These are phyloP conservation scores for Tauraco hartlaubi DNA, from an alignment of 2,797 vertebrate species.

Conservation along the genomic window DNA sequence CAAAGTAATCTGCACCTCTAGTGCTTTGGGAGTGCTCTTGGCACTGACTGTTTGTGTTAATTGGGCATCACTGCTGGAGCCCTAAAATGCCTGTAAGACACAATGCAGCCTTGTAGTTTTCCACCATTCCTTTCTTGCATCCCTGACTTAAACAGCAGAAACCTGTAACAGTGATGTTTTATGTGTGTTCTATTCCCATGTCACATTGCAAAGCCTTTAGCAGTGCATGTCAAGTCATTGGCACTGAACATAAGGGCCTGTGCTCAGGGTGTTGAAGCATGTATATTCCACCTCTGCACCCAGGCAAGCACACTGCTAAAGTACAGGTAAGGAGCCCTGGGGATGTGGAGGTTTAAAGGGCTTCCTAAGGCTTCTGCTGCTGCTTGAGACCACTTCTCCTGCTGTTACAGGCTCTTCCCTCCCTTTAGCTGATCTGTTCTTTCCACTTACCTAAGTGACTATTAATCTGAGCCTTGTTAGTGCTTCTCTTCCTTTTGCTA, in stretches of 20 bases:
- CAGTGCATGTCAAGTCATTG: fast-evolving
- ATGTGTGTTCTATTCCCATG: neutral
- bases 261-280: neutral
- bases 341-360: neutral
- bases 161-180: neutral
- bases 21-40: neutral
- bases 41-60: neutral
- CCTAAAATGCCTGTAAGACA: neutral
- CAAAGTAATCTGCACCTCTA: neutral
- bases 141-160: neutral
- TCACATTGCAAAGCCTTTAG: neutral
- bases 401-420: neutral
- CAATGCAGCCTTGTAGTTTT: neutral
- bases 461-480: neutral
- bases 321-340: neutral
- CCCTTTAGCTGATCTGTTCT: neutral
- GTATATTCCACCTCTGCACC: neutral
- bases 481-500: neutral
- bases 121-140: neutral
- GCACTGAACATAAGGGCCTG: fast-evolving
- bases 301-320: neutral
- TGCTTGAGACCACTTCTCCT: neutral
- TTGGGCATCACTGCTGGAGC: neutral
- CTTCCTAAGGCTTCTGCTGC: neutral
- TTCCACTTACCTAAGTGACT: neutral